Conservation (phyloP, 2,113 vertebrate genomes). For the Peromyscus californicus region DNA sequence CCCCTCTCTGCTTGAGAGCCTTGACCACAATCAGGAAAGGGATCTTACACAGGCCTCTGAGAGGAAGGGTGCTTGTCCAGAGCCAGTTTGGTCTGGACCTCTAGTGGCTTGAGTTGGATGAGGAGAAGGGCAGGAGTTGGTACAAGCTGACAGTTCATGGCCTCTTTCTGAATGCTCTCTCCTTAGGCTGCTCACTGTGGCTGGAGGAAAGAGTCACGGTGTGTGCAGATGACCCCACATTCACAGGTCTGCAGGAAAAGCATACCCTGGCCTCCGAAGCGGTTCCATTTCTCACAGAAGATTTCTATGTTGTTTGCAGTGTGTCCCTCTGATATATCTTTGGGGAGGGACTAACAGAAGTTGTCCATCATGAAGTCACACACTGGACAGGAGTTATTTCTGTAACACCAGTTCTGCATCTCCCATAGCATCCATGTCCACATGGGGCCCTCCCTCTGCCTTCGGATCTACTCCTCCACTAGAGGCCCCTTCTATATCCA, state of each 20-base stretch:
- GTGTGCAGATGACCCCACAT: not conserved
- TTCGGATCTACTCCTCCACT: not conserved
- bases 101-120: not conserved
- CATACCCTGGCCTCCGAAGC: not conserved
- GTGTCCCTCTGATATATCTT: not conserved
- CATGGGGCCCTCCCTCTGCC: not conserved
- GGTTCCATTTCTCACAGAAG: not conserved
- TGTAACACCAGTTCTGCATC: not conserved
- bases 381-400: not conserved
- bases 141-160: not conserved
- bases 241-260: not conserved
- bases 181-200: not conserved
- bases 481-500: accelerated
- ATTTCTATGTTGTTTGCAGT: not conserved
- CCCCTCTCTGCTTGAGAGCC: not conserved
- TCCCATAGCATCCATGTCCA: not conserved
- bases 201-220: not conserved
- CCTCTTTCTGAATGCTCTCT: not conserved
- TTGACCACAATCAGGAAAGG: not conserved
- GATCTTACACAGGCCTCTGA: not conserved
- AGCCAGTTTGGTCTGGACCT: not conserved
- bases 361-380: not conserved
- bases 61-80: not conserved
- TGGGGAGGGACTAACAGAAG: not conserved
- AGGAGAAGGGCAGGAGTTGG: not conserved